Conservation (phyloP, 2,113 vertebrate species). For the Dasyurus viverrinus region DNA sequence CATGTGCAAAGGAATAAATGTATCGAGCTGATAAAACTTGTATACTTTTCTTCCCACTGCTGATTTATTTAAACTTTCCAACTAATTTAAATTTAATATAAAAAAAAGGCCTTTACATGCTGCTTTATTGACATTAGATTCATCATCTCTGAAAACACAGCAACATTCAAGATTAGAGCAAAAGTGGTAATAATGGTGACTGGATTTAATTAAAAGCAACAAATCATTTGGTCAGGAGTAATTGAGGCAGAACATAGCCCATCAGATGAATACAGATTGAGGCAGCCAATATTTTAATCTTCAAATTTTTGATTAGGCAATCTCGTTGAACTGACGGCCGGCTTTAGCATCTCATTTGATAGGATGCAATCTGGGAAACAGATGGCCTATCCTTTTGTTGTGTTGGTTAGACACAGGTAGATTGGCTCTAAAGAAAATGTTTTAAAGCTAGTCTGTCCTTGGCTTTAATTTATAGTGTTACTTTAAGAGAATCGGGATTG, state of each 20-base stretch:
- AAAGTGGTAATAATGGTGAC: conserved; percentile 56
- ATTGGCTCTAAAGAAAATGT: background rate
- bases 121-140: conserved; percentile 54
- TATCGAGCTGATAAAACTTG: conserved; percentile 53
- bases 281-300: conserved; percentile 49
- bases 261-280: conserved; percentile 1
- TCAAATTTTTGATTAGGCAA: background rate
- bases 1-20: conserved; percentile 29
- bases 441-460: background rate
- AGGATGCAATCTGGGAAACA: background rate
- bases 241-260: conserved; percentile 35
- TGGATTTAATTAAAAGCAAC: conserved; percentile 75
- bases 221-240: conserved; percentile 55
- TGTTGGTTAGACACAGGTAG: background rate
- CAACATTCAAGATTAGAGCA: conserved; percentile 35
- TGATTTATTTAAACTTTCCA: conserved; percentile 69
- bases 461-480: conserved; percentile 30
- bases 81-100: conserved; percentile 76
- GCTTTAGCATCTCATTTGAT: background rate
- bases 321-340: background rate
- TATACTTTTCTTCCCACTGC: conserved; percentile 48
- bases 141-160: conserved; percentile 56
- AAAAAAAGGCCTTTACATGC: conserved; percentile 16
- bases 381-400: background rate
- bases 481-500: background rate